phyloP scores from a whole-genome alignment of 1,140 invertebrate genomes.

The Drosophila funebris region DNA sequence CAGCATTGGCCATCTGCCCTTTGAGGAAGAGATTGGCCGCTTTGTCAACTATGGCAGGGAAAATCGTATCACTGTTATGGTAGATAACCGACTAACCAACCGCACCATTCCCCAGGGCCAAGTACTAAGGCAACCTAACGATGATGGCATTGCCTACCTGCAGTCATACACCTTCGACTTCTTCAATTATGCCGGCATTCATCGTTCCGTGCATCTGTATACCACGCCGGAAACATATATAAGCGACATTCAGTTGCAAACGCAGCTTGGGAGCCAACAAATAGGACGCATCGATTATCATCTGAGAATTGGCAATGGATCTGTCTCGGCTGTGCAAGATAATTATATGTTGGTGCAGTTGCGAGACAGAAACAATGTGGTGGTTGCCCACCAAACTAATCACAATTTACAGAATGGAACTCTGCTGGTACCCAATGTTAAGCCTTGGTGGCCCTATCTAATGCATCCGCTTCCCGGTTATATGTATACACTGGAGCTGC shows the following conservation, averaged over 20 bases:
- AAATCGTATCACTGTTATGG: conserved; percentile 93
- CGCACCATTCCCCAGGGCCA: conserved; percentile 93
- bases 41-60: conserved; percentile 88
- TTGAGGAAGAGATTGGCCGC: conserved; percentile 92
- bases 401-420: conserved; percentile 81
- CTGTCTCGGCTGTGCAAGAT: not conserved
- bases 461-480: conserved; percentile 93
- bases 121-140: conserved; percentile 86
- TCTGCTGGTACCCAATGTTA: conserved; percentile 88
- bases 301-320: conserved; percentile 30
- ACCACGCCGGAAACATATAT: conserved; percentile 92
- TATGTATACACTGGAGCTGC: conserved; percentile 87
- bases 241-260: conserved; percentile 92
- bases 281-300: conserved; percentile 76
- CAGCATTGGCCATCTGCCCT: conserved; percentile 97
- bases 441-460: conserved; percentile 96
- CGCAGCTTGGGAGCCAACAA: conserved; percentile 84
- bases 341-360: conserved; percentile 42
- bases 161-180: conserved; percentile 97
- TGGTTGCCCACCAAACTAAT: conserved; percentile 55
- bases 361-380: conserved; percentile 31
- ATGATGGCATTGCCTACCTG: conserved; percentile 87
- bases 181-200: conserved; percentile 99
- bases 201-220: conserved; percentile 94
- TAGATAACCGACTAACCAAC: conserved; percentile 94